Base-by-base conservation (phyloP, 2,888 invertebrate species). In the Drosophila fungiperda region DNA sequence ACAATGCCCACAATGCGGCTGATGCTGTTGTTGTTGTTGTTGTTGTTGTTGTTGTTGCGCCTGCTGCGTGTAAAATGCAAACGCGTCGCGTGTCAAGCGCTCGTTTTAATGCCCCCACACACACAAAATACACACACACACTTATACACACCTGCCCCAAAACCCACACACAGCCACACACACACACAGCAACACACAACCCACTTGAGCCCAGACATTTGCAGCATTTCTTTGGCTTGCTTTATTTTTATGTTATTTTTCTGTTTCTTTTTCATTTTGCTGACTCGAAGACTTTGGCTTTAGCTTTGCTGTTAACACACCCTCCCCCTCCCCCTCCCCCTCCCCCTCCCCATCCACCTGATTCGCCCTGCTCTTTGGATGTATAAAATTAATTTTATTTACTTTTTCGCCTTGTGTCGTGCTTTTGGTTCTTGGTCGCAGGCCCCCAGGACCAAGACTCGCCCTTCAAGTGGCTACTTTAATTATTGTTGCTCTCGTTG, bases 61-160 rank as follows among this genome's bases (percentile, higher is more conserved):
- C 78, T 76, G 80, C 83, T 89, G 90, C 89, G 90, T 90, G 87
- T 90, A 90, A 90, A 86, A 90, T 88, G 78, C 90, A 88, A 87
- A 90, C 83, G 89, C 90, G 87, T 90, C 90, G 87, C 87, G 89
- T 87, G 87, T 90, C 90, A 90, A 89, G 87, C 83, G 80, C 87
- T 83, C 89, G 87, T 87, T 89, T 86, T 82, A 81, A 79, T 86
- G 76, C 79, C 76, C 70, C 36, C 65, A 42, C 60, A 53, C 58
- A 65, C 57, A 38, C 32, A 52, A 36, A 17, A 65, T 53, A 38
- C 32, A 52, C 40, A 17, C 45, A 26, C 45, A 42, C 60, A 53
- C 58, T 20, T 23, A 55, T 35, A 32, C 62, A 62, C 79, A 81
- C 69, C 65, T 58, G 59, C 76, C 50, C 57, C 52, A 40, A 32